These are phyloP conservation scores for Drosophila ananassae DNA, from an alignment of 1,140 invertebrate species.

Conservation along the genomic window DNA sequence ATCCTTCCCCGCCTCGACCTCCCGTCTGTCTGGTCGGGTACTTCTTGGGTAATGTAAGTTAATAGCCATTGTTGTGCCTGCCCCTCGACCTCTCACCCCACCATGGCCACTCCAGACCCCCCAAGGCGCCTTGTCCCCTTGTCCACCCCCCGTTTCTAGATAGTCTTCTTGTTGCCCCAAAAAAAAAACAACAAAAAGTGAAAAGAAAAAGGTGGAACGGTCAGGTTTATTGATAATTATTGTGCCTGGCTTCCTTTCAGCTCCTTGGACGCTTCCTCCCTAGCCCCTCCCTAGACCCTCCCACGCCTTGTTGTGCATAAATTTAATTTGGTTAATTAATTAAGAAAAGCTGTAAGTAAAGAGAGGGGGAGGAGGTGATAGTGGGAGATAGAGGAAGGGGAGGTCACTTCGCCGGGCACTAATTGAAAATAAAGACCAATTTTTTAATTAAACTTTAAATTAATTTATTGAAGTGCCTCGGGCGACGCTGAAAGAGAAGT, in stretches of 20 bases:
- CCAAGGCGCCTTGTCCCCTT: background rate
- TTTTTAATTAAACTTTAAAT: slow-evolving; percentile 82
- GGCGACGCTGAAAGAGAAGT: background rate
- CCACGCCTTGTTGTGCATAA: slow-evolving; percentile 69
- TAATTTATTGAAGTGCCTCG: slow-evolving; percentile 77
- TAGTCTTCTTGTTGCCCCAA: background rate
- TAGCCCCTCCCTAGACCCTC: too few species aligned
- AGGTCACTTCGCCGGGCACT: slow-evolving; percentile 38
- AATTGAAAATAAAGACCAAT: slow-evolving; percentile 81
- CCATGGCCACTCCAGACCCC: background rate
- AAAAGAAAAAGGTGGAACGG: slow-evolving; percentile 50
- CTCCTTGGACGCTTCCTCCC: background rate
- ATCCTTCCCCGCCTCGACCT: background rate
- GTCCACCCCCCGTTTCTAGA: background rate
- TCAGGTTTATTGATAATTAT: slow-evolving; percentile 79
- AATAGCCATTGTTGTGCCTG: slow-evolving; percentile 69
- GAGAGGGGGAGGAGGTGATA: background rate
- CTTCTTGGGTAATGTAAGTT: slow-evolving; percentile 78
- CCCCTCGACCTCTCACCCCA: slow-evolving; percentile 16
- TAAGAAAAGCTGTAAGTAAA: slow-evolving; percentile 62
- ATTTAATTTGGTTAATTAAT: slow-evolving; percentile 82
- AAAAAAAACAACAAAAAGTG: slow-evolving; percentile 7
- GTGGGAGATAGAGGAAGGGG: slow-evolving; percentile 4
- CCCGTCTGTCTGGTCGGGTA: slow-evolving; percentile 26
- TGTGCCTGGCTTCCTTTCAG: slow-evolving; percentile 60